A percentile compares a stretch with the other conserved stretches of the same genome.
These are phyloP conservation scores for Atlantisia rogersi DNA, from an alignment of 2,113 vertebrate species.

Conservation along the genomic window DNA sequence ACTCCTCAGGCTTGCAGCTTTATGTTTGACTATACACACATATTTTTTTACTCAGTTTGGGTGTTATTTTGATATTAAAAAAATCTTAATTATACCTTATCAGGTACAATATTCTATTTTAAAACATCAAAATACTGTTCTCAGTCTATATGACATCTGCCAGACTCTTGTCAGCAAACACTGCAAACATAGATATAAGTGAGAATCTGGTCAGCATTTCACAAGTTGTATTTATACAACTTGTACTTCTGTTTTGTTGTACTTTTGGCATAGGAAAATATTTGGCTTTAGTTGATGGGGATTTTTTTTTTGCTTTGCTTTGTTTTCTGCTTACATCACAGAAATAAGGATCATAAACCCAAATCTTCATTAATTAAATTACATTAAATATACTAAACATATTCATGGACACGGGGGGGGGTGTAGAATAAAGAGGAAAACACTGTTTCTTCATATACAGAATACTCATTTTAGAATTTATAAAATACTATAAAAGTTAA, in stretches of 20 bases:
- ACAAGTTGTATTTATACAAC: background rate
- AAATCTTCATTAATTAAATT: background rate
- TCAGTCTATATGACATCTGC: background rate
- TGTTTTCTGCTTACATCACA: background rate
- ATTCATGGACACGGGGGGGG: background rate
- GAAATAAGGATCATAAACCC: background rate
- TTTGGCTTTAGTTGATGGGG: background rate
- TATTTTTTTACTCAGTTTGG: background rate
- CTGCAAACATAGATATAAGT: background rate
- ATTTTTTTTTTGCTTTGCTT: background rate
- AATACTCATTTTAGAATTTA: background rate
- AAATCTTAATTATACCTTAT: background rate
- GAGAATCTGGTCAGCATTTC: background rate
- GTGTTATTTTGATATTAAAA: background rate
- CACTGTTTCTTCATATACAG: background rate
- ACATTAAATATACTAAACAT: background rate
- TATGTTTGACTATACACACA: background rate
- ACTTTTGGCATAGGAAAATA: slow-evolving; percentile 1
- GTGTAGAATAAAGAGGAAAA: background rate
- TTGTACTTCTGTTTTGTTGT: background rate
- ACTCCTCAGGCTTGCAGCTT: background rate
- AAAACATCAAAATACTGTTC: background rate
- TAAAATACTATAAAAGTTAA: background rate
- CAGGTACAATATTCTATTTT: background rate
- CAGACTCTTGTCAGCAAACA: background rate